phyloP scores from a whole-genome alignment of 2,797 vertebrate genomes.

The Vireo griseus region DNA sequence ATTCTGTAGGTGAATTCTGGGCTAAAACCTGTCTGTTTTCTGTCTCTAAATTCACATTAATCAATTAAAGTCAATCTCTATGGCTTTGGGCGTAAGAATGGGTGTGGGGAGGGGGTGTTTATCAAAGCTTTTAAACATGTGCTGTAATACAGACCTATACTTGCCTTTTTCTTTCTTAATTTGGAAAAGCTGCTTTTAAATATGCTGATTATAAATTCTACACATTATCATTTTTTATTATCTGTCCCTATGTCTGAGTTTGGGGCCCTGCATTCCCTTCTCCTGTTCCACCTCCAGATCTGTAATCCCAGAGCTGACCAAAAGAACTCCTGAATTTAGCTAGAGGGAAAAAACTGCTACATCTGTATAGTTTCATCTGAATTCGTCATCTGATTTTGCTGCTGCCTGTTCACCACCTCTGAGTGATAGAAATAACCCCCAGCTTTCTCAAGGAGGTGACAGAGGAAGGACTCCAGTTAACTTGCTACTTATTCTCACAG shows the following conservation, averaged over 20 bases:
- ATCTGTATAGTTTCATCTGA: slow-evolving; percentile 4
- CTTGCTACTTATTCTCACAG: neutral
- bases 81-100: neutral
- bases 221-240: slow-evolving; percentile 25
- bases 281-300: neutral
- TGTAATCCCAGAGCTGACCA: neutral
- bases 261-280: neutral
- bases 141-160: neutral
- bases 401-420: slow-evolving; percentile 36
- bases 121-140: neutral
- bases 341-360: neutral
- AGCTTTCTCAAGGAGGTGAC: slow-evolving; percentile 34
- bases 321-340: neutral
- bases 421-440: slow-evolving; percentile 49
- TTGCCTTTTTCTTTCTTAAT: slow-evolving; percentile 25
- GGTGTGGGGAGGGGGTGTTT: neutral
- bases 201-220: slow-evolving; percentile 18
- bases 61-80: neutral
- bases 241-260: slow-evolving; percentile 31
- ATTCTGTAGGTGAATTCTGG: neutral
- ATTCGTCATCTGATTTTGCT: slow-evolving; percentile 25
- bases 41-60: neutral
- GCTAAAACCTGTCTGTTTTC: neutral
- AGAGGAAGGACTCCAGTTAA: slow-evolving; percentile 22
- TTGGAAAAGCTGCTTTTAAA: slow-evolving; percentile 50